A percentile compares a stretch with the other conserved stretches of the same genome.
Conservation (phyloP, 2,797 vertebrate species). For the Lemur catta region DNA sequence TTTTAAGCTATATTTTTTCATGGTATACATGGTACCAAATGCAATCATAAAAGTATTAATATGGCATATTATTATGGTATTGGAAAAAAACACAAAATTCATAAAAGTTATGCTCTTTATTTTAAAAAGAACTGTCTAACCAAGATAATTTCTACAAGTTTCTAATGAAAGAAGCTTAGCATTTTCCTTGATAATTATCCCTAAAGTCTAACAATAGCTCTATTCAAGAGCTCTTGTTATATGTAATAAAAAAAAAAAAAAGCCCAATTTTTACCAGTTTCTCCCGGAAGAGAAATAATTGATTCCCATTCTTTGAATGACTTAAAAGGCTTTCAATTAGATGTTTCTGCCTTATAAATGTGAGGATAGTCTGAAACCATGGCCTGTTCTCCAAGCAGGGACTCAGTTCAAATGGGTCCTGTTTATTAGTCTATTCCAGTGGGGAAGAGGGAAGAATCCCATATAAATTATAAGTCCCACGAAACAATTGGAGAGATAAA, state of each 20-base stretch:
- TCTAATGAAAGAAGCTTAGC: conserved; percentile 32
- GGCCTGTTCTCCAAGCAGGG: neutral
- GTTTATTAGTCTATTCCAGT: neutral
- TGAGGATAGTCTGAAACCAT: neutral
- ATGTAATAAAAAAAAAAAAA: neutral
- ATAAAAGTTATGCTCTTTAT: neutral
- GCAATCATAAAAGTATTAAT: neutral
- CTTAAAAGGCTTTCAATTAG: neutral
- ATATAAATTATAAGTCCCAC: neutral
- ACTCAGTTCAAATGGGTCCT: neutral
- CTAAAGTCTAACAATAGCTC: neutral
- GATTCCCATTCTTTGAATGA: neutral
- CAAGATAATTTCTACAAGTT: neutral
- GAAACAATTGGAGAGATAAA: neutral
- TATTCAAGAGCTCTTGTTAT: neutral
- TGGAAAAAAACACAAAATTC: conserved; percentile 24
- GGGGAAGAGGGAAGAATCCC: neutral
- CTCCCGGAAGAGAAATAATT: conserved; percentile 20
- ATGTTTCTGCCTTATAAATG: neutral
- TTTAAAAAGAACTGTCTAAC: neutral
- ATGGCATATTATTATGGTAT: neutral
- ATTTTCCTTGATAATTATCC: conserved; percentile 12
- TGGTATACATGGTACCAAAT: neutral
- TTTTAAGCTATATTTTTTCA: conserved; percentile 18
- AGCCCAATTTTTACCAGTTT: neutral